These are phyloP conservation scores for Brachionus manjavacas DNA, from an alignment of 1,140 invertebrate species.

Conservation along the genomic window DNA sequence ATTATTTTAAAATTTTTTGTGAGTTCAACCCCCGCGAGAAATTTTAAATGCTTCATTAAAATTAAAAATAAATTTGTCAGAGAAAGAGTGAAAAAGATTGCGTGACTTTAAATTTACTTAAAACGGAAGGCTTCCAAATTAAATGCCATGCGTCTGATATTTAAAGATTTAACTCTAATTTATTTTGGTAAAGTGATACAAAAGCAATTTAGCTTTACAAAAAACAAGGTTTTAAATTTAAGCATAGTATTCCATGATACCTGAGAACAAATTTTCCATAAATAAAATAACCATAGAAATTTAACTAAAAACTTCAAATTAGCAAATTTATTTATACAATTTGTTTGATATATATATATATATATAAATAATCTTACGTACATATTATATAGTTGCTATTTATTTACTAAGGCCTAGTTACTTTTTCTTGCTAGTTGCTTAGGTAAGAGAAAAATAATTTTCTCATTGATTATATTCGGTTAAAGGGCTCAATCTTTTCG, in stretches of 20 bases:
- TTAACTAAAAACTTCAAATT: background rate
- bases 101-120: background rate
- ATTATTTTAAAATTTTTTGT: background rate
- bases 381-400: constrained; percentile 26
- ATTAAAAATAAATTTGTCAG: background rate
- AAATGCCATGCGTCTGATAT: background rate
- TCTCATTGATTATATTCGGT: background rate
- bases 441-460: constrained; percentile 22
- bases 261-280: background rate
- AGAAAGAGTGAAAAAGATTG: background rate
- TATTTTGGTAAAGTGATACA: background rate
- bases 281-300: constrained; percentile 30
- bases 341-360: background rate
- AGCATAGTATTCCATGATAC: background rate
- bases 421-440: constrained; percentile 27
- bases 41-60: background rate
- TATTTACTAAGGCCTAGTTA: constrained; percentile 18
- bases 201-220: background rate
- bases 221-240: background rate
- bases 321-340: background rate
- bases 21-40: background rate
- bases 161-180: background rate
- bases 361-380: background rate
- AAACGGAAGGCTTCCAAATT: background rate
- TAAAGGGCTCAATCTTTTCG: background rate